phyloP scores from a whole-genome alignment of 2,113 vertebrate species.

The Urocolius indicus region DNA sequence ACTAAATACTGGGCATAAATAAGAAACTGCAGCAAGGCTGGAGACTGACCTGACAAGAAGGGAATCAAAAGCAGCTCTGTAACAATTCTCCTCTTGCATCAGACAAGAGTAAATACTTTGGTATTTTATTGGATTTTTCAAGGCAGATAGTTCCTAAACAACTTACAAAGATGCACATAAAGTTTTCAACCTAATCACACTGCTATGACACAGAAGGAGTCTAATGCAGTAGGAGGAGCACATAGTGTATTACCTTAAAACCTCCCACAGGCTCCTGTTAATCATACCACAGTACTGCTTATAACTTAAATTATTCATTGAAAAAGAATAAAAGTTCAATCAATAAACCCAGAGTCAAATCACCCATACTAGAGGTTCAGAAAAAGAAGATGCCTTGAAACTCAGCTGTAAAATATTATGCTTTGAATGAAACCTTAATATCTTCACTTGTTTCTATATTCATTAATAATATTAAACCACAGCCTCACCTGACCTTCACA shows the following conservation, averaged over 20 bases:
- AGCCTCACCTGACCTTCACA: not conserved
- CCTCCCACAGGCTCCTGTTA: not conserved
- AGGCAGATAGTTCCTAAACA: not conserved
- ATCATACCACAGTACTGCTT: conserved; percentile 37
- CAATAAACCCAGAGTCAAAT: conserved; percentile 71
- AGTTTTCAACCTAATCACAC: not conserved
- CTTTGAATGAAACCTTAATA: conserved; percentile 36
- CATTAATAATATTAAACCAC: conserved; percentile 65
- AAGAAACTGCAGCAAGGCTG: not conserved
- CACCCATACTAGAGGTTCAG: conserved; percentile 28
- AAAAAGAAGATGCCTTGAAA: conserved; percentile 40
- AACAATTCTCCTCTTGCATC: not conserved
- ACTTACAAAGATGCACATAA: not conserved
- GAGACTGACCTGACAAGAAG: not conserved
- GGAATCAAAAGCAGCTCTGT: not conserved
- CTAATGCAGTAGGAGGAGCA: not conserved
- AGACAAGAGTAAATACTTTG: not conserved
- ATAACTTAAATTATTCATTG: conserved; percentile 74
- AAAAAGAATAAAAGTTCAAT: conserved; percentile 76
- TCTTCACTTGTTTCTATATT: not conserved
- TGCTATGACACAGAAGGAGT: not conserved
- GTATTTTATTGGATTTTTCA: not conserved
- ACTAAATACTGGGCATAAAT: not conserved
- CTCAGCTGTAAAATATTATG: conserved; percentile 4
- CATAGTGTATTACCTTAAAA: conserved; percentile 7